Evolutionary conservation across 2,113 vertebrate genomes (phyloP), one percentile per base, ranked within the genome.

Genomic region (Heterotilapia buettikoferi): DNA sequence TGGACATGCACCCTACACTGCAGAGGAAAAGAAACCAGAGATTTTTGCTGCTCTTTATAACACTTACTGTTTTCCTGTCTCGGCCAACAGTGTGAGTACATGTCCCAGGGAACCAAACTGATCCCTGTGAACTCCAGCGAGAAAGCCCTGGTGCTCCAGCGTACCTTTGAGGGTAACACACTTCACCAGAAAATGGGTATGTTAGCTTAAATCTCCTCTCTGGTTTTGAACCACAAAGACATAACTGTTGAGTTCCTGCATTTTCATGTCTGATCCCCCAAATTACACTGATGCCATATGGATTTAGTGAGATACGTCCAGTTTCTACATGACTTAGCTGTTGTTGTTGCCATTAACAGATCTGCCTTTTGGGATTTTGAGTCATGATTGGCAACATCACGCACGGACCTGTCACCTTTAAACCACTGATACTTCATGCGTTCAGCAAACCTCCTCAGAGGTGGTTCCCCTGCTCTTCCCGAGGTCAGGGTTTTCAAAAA

Each of bases 111-210:
- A 9, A 89, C 9, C 73, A 84, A 91, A 78, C 94, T 97, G 90
- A 92, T 92, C 10, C 96, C 96, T 1, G 94, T 94, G 5, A 57
- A 80, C 31, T n/a, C 86, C 1, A 24, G 31, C 2, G 96, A 96
- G n/a, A 88, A 88, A 31, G 97, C 95, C 1, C 9, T 90, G 66
- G 95, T 95, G 91, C 95, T 92, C 68, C 97, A 97, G 90, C 96
- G 95, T 76, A 87, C 93, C 82, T 94, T 96, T 68, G 97, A 97
- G 92, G 83, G 40, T 1, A 6, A 82, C 3, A 26, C 92, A 1
- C 83, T 97, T 13, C 29, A 10, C 73, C 68, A 95, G 79, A 97
- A 94, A 79, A 57, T 59, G 3, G 87, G 91, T 94, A 91, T 3
- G 90, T 83, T 36, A 2, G 8, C 2, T 10, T 21, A 16, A 18